Evolutionary conservation across 2,113 vertebrate genomes (phyloP).

Genomic region (Collichthys lucidus): DNA sequence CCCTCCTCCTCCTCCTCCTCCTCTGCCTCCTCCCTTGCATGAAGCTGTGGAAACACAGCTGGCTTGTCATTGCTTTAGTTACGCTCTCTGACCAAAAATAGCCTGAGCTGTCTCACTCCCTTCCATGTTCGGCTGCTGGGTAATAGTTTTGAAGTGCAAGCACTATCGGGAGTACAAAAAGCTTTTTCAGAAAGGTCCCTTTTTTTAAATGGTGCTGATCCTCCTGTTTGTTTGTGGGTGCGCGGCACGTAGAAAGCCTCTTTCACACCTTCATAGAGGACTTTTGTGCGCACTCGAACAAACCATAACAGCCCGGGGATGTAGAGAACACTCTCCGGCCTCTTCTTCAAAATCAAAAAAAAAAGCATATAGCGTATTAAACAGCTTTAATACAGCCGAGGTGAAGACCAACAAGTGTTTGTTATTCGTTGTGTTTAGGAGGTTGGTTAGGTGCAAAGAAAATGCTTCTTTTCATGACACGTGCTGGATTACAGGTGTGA

Average conservation of each 20-base stretch:
- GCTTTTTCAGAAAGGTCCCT: constrained; percentile 30
- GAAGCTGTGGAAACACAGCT: constrained; percentile 77
- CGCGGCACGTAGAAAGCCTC: constrained; percentile 48
- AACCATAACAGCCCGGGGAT: constrained; percentile 35
- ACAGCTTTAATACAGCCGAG: background rate
- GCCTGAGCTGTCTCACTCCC: constrained; percentile 30
- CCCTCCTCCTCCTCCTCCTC: constrained; percentile 19
- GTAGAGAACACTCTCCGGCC: background rate
- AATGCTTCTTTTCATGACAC: background rate
- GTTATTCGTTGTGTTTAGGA: background rate
- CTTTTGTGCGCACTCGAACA: constrained; percentile 51
- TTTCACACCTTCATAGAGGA: constrained; percentile 58
- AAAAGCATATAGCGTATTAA: too few species aligned
- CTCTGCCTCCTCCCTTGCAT: constrained; percentile 11
- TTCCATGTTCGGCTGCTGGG: constrained; percentile 52
- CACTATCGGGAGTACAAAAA: constrained; percentile 11
- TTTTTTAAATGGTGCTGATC: constrained; percentile 37
- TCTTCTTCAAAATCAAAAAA: background rate
- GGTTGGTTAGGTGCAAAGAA: too few species aligned
- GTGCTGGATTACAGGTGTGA: too few species aligned
- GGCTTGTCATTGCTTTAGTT: constrained; percentile 67
- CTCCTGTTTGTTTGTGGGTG: constrained; percentile 71
- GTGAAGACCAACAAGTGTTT: background rate
- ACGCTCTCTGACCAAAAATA: constrained; percentile 60
- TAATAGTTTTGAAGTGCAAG: constrained; percentile 48